Evolutionary conservation across 2,113 vertebrate genomes (phyloP).

Genomic region (Indri indri): DNA sequence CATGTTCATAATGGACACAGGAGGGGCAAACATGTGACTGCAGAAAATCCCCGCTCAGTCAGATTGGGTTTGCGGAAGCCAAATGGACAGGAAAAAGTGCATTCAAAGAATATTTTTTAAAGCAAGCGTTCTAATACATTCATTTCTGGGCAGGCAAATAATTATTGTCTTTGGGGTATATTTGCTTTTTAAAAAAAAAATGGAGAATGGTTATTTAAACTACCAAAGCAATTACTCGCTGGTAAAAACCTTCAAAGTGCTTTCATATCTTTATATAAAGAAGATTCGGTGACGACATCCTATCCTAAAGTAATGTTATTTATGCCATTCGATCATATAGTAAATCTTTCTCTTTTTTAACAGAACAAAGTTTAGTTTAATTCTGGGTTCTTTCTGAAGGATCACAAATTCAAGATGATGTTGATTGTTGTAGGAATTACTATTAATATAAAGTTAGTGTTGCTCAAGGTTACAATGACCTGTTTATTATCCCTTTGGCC

Average conservation of each 20-base stretch:
- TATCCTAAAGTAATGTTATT: neutral
- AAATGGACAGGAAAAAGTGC: neutral
- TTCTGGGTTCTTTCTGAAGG: conserved; percentile 24
- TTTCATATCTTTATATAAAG: neutral
- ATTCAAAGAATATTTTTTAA: conserved; percentile 27
- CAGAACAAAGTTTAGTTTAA: neutral
- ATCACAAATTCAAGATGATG: conserved; percentile 25
- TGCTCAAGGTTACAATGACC: neutral
- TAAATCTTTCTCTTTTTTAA: neutral
- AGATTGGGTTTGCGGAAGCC: conserved; percentile 24
- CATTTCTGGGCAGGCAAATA: neutral
- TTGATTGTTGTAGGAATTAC: neutral
- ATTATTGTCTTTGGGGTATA: neutral
- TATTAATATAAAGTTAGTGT: neutral
- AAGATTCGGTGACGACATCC: neutral
- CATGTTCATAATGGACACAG: conserved; percentile 63
- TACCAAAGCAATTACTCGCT: conserved; percentile 38
- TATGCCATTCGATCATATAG: neutral
- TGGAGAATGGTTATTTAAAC: conserved; percentile 10
- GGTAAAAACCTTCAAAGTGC: neutral
- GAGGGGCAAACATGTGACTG: conserved; percentile 65
- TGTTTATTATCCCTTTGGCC: neutral
- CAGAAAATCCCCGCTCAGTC: conserved; percentile 36
- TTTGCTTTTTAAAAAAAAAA: conserved; percentile 6
- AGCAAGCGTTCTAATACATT: neutral